Evolutionary conservation across 2,113 vertebrate genomes (phyloP), one percentile per base, ranked within the genome.

Genomic region (Plecotus auritus): DNA sequence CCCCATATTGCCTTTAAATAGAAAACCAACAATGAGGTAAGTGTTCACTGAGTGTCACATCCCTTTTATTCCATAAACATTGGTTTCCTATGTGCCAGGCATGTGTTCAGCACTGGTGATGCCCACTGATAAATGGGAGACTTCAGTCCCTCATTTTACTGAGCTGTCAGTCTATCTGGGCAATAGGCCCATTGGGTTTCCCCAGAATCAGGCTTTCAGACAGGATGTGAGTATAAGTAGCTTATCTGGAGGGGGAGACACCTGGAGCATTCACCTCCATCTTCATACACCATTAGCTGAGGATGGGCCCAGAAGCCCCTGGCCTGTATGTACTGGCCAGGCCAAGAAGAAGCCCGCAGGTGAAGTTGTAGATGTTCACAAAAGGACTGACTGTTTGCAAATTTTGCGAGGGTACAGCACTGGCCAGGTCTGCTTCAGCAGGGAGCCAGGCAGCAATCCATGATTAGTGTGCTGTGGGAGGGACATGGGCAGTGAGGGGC

Each of bases 311-410:
- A 72, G 45, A 22, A 92, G 2, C 22, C 23, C 40, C 32, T 23
- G n/a, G 17, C 35, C 61, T 66, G 0, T 59, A 1, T n/a, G 1
- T 49, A 3, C 4, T 9, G 1, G 5, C 12, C 6, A 64, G 66
- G 23, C 37, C 12, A 69, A 73, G 32, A 81, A 40, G 51, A 67
- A 49, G 18, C 14, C 28, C 7, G 45, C 28, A 20, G 12, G 18
- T 74, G n/a, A 54, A 37, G 7, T 12, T n/a, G 2, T 5, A 28
- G 28, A 9, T 74, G 30, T 88, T 30, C 12, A 20, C 35, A 69
- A 16, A 12, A 78, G 32, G 40, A 66, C 16, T 81, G 64, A 17
- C 45, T 40, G 18, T 67, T 70, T 4, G 37, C 32, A 59, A 67
- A 17, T 70, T 73, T 22, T 85, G 14, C 18, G 56, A 84, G 37